A percentile compares a stretch with the other conserved stretches of the same genome.
Conservation (phyloP, 1,140 invertebrate species). For the Mercenaria mercenaria region DNA sequence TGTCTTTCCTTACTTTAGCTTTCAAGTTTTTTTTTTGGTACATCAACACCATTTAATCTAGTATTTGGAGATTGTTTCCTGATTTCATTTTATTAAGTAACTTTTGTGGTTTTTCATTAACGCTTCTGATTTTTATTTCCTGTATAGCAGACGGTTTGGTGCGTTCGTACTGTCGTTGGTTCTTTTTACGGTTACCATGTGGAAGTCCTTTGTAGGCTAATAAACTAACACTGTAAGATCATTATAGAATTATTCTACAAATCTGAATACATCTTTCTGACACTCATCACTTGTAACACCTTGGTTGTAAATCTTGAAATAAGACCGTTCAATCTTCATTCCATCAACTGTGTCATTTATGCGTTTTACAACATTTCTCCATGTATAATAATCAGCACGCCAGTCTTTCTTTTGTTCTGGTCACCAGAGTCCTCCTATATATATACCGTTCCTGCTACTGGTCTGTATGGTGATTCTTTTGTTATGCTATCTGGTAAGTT, state of each 20-base stretch:
- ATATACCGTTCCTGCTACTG: background rate
- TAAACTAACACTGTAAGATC: constrained; percentile 10
- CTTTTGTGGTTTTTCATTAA: background rate
- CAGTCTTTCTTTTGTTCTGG: background rate
- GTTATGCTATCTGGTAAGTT: background rate
- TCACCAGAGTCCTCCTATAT: background rate
- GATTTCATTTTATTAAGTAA: background rate
- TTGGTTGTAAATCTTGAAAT: constrained; percentile 14
- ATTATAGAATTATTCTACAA: background rate
- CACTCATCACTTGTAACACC: background rate
- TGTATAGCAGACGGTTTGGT: constrained; percentile 19
- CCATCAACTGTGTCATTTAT: constrained; percentile 6
- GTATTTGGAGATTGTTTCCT: background rate
- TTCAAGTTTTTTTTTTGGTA: constrained; percentile 30
- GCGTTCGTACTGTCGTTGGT: constrained; percentile 1
- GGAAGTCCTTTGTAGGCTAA: background rate
- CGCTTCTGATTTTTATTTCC: background rate
- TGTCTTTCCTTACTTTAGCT: background rate
- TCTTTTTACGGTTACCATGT: constrained; percentile 38
- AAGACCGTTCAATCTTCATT: background rate
- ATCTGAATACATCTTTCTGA: constrained; percentile 8
- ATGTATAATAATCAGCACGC: constrained; percentile 5
- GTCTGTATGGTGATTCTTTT: background rate
- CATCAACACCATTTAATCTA: background rate
- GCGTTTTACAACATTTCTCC: background rate